Evolutionary conservation across 1,140 invertebrate species (phyloP).

Genomic region (Diorhabda elongata): DNA sequence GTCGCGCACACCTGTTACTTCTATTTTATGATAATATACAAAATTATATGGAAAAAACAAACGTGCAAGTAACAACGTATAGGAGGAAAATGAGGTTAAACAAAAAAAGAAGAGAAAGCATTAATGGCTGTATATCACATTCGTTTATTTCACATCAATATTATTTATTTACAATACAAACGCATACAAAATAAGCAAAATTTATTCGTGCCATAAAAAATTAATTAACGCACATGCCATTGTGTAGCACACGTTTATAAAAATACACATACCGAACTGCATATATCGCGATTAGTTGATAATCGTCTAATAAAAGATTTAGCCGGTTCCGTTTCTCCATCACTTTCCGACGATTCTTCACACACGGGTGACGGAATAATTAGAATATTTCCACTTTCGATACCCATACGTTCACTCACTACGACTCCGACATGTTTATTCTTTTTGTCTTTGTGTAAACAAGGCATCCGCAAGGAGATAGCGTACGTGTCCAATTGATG

Average conservation of each 20-base stretch:
- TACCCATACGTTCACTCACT: slow-evolving; percentile 32
- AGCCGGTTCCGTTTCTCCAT: slow-evolving; percentile 63
- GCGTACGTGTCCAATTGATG: not conserved
- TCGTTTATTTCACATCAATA: too few species aligned
- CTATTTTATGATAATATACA: not conserved
- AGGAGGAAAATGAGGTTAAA: not conserved
- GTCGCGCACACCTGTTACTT: slow-evolving; percentile 17
- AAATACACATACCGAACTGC: slow-evolving; percentile 55
- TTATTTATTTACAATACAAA: too few species aligned
- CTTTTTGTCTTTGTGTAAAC: slow-evolving; percentile 30
- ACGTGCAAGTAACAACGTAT: slow-evolving; percentile 4
- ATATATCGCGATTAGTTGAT: slow-evolving; percentile 62
- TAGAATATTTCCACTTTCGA: slow-evolving; percentile 39
- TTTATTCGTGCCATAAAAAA: not conserved
- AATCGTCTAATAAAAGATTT: slow-evolving; percentile 61
- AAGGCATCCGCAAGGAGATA: not conserved
- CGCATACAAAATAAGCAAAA: not conserved
- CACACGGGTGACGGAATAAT: slow-evolving; percentile 35
- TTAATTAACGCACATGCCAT: slow-evolving; percentile 29
- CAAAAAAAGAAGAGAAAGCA: too few species aligned
- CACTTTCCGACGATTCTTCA: slow-evolving; percentile 63
- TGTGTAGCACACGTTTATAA: slow-evolving; percentile 19
- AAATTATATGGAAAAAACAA: not conserved
- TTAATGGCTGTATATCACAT: too few species aligned
- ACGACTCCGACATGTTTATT: slow-evolving; percentile 26